Evolutionary conservation across 2,888 invertebrate genomes (phyloP).

Genomic region (Philopedon plagiatum): DNA sequence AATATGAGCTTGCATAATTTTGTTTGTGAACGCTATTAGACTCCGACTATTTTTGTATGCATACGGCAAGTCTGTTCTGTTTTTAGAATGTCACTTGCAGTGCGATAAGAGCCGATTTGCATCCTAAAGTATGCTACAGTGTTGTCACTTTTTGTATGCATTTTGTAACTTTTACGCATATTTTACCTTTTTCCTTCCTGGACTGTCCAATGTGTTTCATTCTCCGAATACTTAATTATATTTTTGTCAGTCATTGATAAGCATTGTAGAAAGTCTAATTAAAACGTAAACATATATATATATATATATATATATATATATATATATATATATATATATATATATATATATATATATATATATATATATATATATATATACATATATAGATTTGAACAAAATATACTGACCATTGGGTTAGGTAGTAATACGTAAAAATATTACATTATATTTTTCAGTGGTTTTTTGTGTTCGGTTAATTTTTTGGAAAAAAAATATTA

Average conservation of each 20-base stretch:
- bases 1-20: slow-evolving; percentile 50
- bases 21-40: slow-evolving; percentile 46
- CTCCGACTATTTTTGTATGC: slow-evolving; percentile 42
- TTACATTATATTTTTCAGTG: too few relatives aligned
- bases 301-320: too few relatives aligned
- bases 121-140: slow-evolving; percentile 5
- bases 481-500: too few relatives aligned
- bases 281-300: too few relatives aligned
- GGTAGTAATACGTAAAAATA: too few relatives aligned
- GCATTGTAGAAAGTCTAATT: too few relatives aligned
- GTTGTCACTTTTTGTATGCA: slow-evolving; percentile 14
- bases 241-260: too few relatives aligned
- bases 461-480: too few relatives aligned
- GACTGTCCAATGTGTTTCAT: too few relatives aligned
- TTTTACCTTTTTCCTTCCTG: too few relatives aligned
- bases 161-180: background rate
- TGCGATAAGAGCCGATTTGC: slow-evolving; percentile 27
- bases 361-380: slow-evolving; percentile 11
- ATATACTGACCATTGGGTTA: too few relatives aligned
- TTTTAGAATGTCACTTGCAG: slow-evolving; percentile 36
- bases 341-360: slow-evolving; percentile 11
- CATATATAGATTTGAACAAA: background rate
- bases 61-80: slow-evolving; percentile 27
- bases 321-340: background rate
- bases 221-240: too few relatives aligned